Evolutionary conservation across 2,797 vertebrate genomes (phyloP), one percentile per base, ranked within the genome.

Genomic region (Pampus argenteus): DNA sequence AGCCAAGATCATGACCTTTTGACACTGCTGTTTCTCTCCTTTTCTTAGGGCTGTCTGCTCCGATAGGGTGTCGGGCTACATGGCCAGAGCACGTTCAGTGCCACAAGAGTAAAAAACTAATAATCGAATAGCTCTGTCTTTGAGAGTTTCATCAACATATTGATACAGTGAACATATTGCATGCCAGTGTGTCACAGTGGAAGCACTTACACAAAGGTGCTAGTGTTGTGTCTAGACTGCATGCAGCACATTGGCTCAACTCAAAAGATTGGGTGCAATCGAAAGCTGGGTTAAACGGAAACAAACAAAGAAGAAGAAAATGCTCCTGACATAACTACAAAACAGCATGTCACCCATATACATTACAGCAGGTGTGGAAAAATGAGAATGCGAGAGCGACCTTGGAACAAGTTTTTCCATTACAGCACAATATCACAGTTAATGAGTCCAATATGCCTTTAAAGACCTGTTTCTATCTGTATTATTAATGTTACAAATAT

Each of bases 401-500:
- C 59, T 63, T 50, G 40, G 51, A 25, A 48, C 36, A 49, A 29
- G 58, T 76, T 64, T 78, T 82, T 69, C 74, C 52, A 86, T 88
- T 77, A 77, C 49, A 74, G 71, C 63, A 72, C 67, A 69, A 69
- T 80, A 83, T 78, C 66, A 71, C 65, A 82, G 84, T 69, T 90
- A 91, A 89, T 86, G 74, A 89, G 70, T 77, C 49, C 71, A 78
- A 81, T 78, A 61, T 76, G 73, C 45, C 51, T 84, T 76, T 65
- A 55, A 87, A 80, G 83, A 81, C 70, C 78, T 76, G 80, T 74
- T 86, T 79, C 74, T 56, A 22, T 25, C 59, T 56, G 74, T 63
- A 73, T 86, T 88, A 88, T 84, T 90, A 86, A 88, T 91, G 85
- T 67, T 66, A 75, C 48, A 82, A 84, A 86, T 82, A 65, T 65